Evolutionary conservation across 92 coral and sea anemone species (phyloP), one percentile per base, ranked within the genome.

Genomic region (Isaurus tuberculatus): DNA sequence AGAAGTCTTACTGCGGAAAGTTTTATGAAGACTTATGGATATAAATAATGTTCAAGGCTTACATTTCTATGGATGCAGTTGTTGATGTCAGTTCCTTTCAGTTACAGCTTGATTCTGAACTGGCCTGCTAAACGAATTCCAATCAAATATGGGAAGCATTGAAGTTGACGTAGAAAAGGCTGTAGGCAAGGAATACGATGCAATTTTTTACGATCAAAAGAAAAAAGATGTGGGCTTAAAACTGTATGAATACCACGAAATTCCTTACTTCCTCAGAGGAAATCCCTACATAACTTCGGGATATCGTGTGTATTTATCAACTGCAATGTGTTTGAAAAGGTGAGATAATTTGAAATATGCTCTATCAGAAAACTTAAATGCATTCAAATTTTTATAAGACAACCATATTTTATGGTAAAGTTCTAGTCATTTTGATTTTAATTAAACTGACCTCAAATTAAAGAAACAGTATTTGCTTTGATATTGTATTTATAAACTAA

Each of bases 241-340:
- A 46, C 83, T 97, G 68, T 84, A 87, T 58, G 97, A 94, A n/a
- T 97, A 97, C 65, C 93, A 95, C 34, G 99, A 97, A 65, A 75
- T 91, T 2, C 99, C 99, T 43, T 97, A 97, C 60, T 97, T 94
- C 49, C 89, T 97, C 57, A 87, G 99, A 72, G 99, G 99, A 20
- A 97, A 97, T 46, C 97, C 94, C 15, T 97, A 90, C 63, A 90
- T 97, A 16, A 97, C 99, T 9, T 86, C 92, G 36, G 99, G 99
- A 11, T 97, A 97, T 48, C 89, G 99, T 20, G 98, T 98, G 8
- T 94, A 94, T 72, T 79, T 97, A 22, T 90, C 93, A 17, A 65
- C 78, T 58, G 90, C 73, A 61, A 84, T 91, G 94, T 97, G 99
- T 75, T 26, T 94, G 30, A 86, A 78, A 88, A 97, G 99, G 99